These are phyloP conservation scores for Chroicocephalus ridibundus DNA, from an alignment of 2,113 vertebrate genomes.

Conservation along the genomic window DNA sequence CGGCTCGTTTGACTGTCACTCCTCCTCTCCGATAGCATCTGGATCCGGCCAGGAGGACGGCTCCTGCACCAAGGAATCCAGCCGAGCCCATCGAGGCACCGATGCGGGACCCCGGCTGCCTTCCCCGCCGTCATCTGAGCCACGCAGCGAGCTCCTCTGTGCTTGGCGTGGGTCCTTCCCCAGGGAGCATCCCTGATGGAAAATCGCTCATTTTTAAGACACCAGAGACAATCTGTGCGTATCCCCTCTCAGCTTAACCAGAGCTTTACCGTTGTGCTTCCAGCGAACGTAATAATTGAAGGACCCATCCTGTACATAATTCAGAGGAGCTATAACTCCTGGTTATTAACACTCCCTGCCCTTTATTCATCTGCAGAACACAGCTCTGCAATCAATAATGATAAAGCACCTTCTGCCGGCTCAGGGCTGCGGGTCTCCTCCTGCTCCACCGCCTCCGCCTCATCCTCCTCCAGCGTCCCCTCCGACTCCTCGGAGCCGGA, in stretches of 20 bases:
- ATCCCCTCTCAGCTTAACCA: not conserved
- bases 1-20: not conserved
- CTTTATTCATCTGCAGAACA: slow-evolving; percentile 28
- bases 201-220: slow-evolving; percentile 25
- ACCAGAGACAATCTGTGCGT: not conserved
- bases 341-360: slow-evolving; percentile 23
- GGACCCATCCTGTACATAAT: not conserved
- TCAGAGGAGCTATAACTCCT: slow-evolving; percentile 32
- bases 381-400: not conserved
- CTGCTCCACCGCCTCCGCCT: slow-evolving; percentile 67
- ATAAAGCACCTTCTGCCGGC: slow-evolving; percentile 76
- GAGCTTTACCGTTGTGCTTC: not conserved
- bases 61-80: not conserved
- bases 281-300: not conserved
- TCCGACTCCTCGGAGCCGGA: slow-evolving; percentile 79
- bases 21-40: fast-evolving
- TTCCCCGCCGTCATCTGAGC: fast-evolving
- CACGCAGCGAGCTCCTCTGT: fast-evolving
- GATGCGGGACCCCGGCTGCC: fast-evolving
- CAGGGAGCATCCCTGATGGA: slow-evolving; percentile 11
- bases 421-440: slow-evolving; percentile 65
- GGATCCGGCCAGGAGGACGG: fast-evolving
- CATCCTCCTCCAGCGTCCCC: slow-evolving; percentile 76
- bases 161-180: not conserved
- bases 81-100: not conserved